Base-by-base conservation (phyloP, 1,140 invertebrate species). In the Eupeodes corollae region DNA sequence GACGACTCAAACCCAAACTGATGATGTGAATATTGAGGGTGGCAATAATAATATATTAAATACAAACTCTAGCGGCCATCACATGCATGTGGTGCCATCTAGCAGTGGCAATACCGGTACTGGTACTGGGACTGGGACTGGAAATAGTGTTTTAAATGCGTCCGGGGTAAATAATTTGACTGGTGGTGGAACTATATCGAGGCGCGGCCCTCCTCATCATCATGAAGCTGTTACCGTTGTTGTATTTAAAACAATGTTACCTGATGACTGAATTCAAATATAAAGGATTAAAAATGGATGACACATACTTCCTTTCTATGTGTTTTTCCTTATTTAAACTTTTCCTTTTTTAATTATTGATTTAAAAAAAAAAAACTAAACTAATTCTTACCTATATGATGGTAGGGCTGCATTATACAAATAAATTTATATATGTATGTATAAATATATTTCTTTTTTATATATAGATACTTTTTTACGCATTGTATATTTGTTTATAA, bases 221-320 rank as follows among this genome's bases (percentile, higher is more conserved):
- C 21, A 26, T 26, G 60, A 64, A 56, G 60, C 61, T 60, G 64
- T 67, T 62, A 67, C 64, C 63, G 64, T 67, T 65, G 64, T 67
- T 65, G 64, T 67, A 56, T 67, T 67, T 58, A 65, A 67, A 67
- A 67, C 64, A 67, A 62, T 67, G 64, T 67, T 67, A 67, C 64
- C 64, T 67, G 64, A 67, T 60, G 64, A 67, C 62, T 67, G 64
- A 67, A 66, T 66, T 66, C 66, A 57, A 26, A 26, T 26, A 26
- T 26, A 26, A 26, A 26, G 21, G 13, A 37, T 3, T 3, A 6
- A 15, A 37, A 37, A 37, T 26, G 21, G 21, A 26, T 26, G 3
- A 26, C 21, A 26, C 21, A 26, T 26, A n/a, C n/a, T n/a, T n/a
- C n/a, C n/a, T 26, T 26, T 26, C 21, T 5, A 26, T 26, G 21